Evolutionary conservation across 2,888 invertebrate genomes (phyloP), one percentile per base, ranked within the genome.

Genomic region (Enchytraeus crypticus): DNA sequence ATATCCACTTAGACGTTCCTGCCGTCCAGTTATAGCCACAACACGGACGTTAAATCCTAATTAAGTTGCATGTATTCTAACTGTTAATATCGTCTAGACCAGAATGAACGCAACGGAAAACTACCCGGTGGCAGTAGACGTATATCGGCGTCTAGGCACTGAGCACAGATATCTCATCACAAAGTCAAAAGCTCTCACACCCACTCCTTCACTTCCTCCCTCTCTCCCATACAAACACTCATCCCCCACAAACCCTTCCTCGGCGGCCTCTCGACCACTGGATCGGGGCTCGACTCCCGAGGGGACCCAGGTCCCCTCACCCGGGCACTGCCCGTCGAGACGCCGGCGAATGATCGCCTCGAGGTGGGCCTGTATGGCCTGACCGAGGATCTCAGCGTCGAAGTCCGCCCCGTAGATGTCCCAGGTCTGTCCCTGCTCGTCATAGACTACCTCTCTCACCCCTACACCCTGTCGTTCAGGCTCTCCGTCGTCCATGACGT

Each of bases 321-420:
- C 18, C 34, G 45, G 34, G 5, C 49, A 62, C 33, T n/a, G n/a
- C n/a, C n/a, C n/a, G n/a, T n/a, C n/a, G n/a, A n/a, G n/a, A n/a
- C n/a, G n/a, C n/a, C 51, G 34, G 34, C 33, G 27, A 60, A 68
- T 68, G n/a, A 68, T 46, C 34, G 59, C 57, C 51, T 65, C 64
- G 27, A 70, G 61, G 60, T 70, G 70, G 14, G 57, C 57, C 54
- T 70, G 69, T 43, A 70, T 70, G 34, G 70, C 70, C 4, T 57
- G 43, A 11, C 70, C 70, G 2, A 70, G 60, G 11, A 70, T 61
- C 46, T 70, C 68, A 3, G 70, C 69, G 61, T 70, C 70, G 38
- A 70, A 66, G 34, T 70, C 70, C 1, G 70, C 70, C 18, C 70
- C 70, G 58, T 70, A 70, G 1, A 70, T 70, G 34, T 69, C 70